A percentile compares a stretch with the other conserved stretches of the same genome.
Evolutionary conservation across 2,113 vertebrate species (phyloP).

Genomic region (Indri indri): DNA sequence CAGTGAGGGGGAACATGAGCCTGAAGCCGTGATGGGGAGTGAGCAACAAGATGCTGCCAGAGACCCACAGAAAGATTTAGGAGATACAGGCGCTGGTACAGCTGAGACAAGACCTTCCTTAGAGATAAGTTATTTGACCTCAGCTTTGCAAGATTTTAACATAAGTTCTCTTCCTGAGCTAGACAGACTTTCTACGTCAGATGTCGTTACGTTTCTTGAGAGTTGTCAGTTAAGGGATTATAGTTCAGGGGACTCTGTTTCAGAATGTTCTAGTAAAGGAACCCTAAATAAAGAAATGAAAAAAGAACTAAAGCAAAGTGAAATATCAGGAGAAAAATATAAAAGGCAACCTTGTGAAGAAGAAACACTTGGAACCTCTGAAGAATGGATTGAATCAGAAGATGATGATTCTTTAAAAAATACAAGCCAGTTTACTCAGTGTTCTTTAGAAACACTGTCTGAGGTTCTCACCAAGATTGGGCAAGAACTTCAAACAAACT

Average conservation of each 20-base stretch:
- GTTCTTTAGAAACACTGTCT: constrained; percentile 3
- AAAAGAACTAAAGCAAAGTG: constrained; percentile 27
- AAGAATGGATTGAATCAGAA: constrained; percentile 64
- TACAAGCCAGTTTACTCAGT: background rate
- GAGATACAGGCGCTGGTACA: fast-evolving
- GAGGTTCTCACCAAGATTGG: background rate
- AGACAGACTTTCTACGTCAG: constrained; percentile 38
- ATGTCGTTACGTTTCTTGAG: constrained; percentile 47
- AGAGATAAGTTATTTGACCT: constrained; percentile 60
- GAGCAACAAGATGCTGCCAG: background rate
- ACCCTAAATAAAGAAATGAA: background rate
- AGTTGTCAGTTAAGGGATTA: constrained; percentile 59
- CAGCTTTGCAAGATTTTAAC: constrained; percentile 7
- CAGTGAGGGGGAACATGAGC: constrained; percentile 61
- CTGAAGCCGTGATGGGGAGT: background rate
- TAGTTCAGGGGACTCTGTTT: constrained; percentile 57
- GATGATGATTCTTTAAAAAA: constrained; percentile 11
- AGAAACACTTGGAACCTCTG: background rate
- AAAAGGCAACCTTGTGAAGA: background rate
- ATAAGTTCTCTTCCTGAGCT: background rate
- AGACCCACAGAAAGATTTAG: background rate
- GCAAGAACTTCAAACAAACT: background rate
- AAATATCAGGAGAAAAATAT: background rate
- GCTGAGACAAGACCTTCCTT: background rate
- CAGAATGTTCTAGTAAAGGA: constrained; percentile 61